Evolutionary conservation across 2,113 vertebrate genomes (phyloP).

Genomic region (Ictidomys tridecemlineatus): DNA sequence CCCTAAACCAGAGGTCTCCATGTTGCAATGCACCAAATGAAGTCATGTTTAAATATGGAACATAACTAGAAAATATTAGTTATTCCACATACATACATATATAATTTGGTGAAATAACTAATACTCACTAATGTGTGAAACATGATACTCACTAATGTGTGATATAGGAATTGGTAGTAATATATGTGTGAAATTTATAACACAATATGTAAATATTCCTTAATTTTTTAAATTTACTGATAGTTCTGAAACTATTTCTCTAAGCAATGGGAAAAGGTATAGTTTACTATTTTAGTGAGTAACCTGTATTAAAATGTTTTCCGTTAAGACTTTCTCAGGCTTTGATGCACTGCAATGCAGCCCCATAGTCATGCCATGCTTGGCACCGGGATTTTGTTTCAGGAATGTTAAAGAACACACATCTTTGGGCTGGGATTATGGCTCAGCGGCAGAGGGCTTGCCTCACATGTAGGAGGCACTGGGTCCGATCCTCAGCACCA

Average conservation of each 20-base stretch:
- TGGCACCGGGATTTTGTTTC: background rate
- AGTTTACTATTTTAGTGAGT: background rate
- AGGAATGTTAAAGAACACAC: background rate
- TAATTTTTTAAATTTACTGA: background rate
- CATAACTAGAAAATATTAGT: background rate
- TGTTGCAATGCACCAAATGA: background rate
- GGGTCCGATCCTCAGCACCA: too few relatives aligned
- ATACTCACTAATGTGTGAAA: background rate
- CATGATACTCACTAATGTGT: background rate
- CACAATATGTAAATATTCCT: background rate
- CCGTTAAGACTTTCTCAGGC: too few relatives aligned
- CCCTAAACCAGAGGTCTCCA: background rate
- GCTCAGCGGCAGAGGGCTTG: too few relatives aligned
- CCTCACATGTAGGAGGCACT: too few relatives aligned
- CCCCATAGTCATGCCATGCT: fast-evolving
- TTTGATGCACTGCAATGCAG: background rate
- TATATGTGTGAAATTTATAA: background rate
- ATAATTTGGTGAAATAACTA: background rate
- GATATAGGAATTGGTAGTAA: background rate
- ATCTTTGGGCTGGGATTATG: too few relatives aligned
- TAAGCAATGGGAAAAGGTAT: background rate
- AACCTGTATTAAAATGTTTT: background rate
- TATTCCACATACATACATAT: background rate
- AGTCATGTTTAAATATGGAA: background rate
- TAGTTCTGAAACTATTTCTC: background rate